Evolutionary conservation across 2,797 vertebrate genomes (phyloP).

Genomic region (Sebastes variabilis): DNA sequence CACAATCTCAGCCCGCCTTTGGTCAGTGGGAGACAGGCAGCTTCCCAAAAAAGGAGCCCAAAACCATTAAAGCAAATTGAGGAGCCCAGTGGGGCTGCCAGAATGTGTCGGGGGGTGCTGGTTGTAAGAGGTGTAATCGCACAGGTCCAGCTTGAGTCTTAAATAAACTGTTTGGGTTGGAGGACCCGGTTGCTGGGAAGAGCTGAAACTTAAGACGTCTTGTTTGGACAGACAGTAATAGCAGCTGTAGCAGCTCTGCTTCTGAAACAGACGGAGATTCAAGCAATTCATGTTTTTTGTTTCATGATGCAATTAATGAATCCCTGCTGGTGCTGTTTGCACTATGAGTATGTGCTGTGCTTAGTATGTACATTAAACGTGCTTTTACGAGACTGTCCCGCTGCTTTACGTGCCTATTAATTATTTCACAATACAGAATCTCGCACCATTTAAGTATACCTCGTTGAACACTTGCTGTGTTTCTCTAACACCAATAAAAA

Average conservation of each 20-base stretch:
- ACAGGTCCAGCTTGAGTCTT: constrained; percentile 47
- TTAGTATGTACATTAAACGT: not conserved
- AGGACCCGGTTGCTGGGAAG: constrained; percentile 45
- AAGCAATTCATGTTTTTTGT: constrained; percentile 1
- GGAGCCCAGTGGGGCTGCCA: constrained; percentile 22
- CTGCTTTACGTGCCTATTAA: not conserved
- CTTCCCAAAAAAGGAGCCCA: constrained; percentile 63
- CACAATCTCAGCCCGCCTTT: constrained; percentile 7
- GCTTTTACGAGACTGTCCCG: not conserved
- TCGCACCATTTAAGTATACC: not conserved
- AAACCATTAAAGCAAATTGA: constrained; percentile 58
- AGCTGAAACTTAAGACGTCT: constrained; percentile 43
- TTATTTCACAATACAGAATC: not conserved
- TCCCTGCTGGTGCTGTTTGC: not conserved
- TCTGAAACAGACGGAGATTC: constrained; percentile 22
- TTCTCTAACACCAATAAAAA: not conserved
- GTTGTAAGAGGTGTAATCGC: constrained; percentile 16
- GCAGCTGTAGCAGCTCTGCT: constrained; percentile 33
- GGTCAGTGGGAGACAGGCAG: constrained; percentile 22
- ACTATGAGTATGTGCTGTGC: not conserved
- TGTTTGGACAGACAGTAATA: constrained; percentile 51
- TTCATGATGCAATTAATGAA: constrained; percentile 2
- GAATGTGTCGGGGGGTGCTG: not conserved
- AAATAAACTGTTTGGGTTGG: constrained; percentile 74
- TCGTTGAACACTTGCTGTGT: not conserved